Evolutionary conservation across 1,140 invertebrate species (phyloP).

Genomic region (Drosophila chauvacae): DNA sequence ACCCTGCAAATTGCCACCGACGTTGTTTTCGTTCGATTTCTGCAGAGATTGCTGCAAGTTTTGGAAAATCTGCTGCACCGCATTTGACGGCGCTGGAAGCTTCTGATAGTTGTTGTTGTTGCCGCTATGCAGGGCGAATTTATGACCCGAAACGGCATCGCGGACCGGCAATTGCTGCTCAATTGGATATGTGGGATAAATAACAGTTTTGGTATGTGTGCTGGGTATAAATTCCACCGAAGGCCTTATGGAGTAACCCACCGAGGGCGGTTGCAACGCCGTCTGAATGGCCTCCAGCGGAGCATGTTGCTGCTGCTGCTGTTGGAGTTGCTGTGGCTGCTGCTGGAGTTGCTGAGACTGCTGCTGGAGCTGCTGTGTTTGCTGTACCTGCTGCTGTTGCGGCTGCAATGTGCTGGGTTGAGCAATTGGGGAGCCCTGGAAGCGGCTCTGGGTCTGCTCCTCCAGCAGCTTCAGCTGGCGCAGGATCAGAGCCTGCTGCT

Average conservation of each 20-base stretch:
- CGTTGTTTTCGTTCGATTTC: constrained; percentile 63
- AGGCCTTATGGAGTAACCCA: constrained; percentile 80
- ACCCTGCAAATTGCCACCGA: constrained; percentile 48
- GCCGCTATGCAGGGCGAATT: constrained; percentile 67
- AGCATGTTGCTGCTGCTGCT: constrained; percentile 64
- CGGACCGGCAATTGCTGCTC: constrained; percentile 82
- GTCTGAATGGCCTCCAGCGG: constrained; percentile 83
- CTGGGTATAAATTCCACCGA: constrained; percentile 83
- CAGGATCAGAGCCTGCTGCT: constrained; percentile 89
- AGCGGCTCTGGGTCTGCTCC: constrained; percentile 85
- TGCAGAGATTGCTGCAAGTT: constrained; percentile 77
- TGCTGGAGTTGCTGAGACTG: constrained; percentile 9
- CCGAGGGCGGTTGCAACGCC: constrained; percentile 67
- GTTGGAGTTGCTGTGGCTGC: constrained; percentile 53
- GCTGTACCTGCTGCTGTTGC: constrained; percentile 48
- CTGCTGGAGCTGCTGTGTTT: constrained; percentile 20
- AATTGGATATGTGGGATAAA: constrained; percentile 81
- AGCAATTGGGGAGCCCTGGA: constrained; percentile 60
- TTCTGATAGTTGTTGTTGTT: constrained; percentile 69
- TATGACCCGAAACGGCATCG: constrained; percentile 76
- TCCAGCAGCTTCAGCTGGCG: constrained; percentile 87
- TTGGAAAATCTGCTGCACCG: constrained; percentile 81
- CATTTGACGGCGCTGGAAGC: constrained; percentile 60
- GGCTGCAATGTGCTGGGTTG: constrained; percentile 72
- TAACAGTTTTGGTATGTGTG: constrained; percentile 75